Evolutionary conservation across 2,113 vertebrate genomes (phyloP).

Genomic region (Mohoua ochrocephala): DNA sequence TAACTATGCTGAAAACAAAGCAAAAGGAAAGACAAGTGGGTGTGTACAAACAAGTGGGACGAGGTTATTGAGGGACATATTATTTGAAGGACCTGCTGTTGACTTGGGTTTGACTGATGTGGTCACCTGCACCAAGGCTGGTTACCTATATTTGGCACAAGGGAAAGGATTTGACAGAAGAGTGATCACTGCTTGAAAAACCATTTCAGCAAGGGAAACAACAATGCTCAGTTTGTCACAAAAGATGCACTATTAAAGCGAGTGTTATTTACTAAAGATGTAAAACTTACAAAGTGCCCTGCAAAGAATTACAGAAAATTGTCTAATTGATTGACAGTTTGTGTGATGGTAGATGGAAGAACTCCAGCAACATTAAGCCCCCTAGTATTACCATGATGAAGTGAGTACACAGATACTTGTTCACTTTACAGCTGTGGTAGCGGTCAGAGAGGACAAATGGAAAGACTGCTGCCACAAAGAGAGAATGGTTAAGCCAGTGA

Average conservation of each 20-base stretch:
- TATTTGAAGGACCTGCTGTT: background rate
- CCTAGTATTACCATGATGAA: background rate
- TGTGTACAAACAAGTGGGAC: background rate
- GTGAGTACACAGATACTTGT: background rate
- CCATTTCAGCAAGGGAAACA: background rate
- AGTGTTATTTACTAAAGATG: background rate
- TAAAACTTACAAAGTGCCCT: background rate
- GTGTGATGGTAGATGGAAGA: background rate
- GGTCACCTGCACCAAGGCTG: background rate
- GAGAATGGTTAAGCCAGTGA: background rate
- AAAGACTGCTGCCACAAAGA: background rate
- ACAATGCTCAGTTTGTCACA: background rate
- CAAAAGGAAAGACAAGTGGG: background rate
- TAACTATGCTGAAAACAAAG: background rate
- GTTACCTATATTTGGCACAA: background rate
- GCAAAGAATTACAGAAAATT: background rate
- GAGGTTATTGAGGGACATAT: background rate
- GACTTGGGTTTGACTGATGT: background rate
- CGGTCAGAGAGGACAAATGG: background rate
- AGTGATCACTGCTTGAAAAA: background rate
- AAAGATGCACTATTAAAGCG: accelerated
- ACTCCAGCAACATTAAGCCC: background rate
- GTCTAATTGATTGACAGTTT: background rate
- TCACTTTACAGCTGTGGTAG: background rate
- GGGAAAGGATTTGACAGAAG: background rate